Percentiles rank a stretch among this genome's conserved stretches.
These are phyloP conservation scores for Rattus rattus DNA, from an alignment of 2,113 vertebrate species.

Conservation along the genomic window DNA sequence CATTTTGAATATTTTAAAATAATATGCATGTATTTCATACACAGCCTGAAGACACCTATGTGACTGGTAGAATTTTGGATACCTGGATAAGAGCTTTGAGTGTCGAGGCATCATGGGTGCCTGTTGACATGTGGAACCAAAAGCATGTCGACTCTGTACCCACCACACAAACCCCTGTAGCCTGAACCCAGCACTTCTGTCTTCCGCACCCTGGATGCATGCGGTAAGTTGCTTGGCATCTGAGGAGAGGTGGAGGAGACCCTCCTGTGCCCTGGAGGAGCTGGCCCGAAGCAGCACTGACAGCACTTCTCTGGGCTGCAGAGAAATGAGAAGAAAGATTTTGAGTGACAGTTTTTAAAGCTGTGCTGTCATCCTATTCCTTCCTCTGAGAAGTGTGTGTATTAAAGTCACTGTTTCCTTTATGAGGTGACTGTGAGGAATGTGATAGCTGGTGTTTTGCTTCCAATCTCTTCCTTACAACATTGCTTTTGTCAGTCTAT, in stretches of 20 bases:
- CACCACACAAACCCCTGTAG: neutral
- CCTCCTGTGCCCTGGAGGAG: neutral
- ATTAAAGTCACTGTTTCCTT: neutral
- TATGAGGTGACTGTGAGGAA: neutral
- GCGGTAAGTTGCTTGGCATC: neutral
- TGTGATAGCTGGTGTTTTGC: neutral
- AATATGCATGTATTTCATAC: neutral
- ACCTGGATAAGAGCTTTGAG: neutral
- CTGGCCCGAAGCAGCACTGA: neutral
- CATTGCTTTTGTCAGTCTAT: neutral
- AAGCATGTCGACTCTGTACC: neutral
- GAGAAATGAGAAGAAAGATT: neutral
- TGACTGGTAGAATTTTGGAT: neutral
- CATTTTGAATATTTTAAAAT: slow-evolving; percentile 20
- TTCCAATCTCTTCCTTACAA: neutral
- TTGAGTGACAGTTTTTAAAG: neutral
- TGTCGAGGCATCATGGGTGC: neutral
- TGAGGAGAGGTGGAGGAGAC: neutral
- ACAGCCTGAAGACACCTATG: neutral
- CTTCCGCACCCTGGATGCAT: neutral
- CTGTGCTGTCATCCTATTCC: neutral
- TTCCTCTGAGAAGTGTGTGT: neutral
- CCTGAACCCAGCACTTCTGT: neutral
- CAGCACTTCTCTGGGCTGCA: neutral
- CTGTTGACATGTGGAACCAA: neutral